Conservation (phyloP, 2,797 vertebrate species). For the Spheniscus humboldti region DNA sequence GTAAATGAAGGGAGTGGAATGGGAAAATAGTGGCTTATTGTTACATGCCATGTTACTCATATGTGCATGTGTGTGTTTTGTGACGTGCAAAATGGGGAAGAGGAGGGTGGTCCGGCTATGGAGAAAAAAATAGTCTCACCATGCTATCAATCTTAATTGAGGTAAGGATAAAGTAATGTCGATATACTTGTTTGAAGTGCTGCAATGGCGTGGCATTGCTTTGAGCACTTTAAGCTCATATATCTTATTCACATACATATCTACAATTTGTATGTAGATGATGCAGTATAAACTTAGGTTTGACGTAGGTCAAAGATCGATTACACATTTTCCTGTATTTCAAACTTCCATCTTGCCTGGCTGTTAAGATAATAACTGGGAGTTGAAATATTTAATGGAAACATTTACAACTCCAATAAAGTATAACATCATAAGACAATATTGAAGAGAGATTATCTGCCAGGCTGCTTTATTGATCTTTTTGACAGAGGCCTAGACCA, state of each 20-base stretch:
- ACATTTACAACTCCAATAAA: background rate
- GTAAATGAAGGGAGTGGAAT: background rate
- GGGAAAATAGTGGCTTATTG: background rate
- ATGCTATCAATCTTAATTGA: background rate
- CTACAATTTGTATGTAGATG: background rate
- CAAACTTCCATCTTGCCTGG: background rate
- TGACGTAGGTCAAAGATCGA: background rate
- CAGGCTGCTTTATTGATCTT: background rate
- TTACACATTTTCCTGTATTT: background rate
- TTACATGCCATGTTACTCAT: background rate
- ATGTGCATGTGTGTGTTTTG: background rate
- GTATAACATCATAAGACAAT: background rate
- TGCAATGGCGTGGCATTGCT: background rate
- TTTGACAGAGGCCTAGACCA: background rate
- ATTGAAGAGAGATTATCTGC: background rate
- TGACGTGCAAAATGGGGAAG: background rate
- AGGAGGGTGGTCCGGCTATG: background rate
- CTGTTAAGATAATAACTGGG: slow-evolving; percentile 12
- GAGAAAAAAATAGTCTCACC: background rate
- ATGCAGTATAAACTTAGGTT: background rate
- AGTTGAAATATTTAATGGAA: slow-evolving; percentile 33
- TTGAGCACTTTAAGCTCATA: background rate
- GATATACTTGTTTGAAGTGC: background rate
- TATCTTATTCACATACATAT: background rate
- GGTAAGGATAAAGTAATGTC: background rate